Percentiles rank a stretch among this genome's conserved stretches.
Conservation (phyloP, 1,140 invertebrate genomes). For the Arion vulgaris region DNA sequence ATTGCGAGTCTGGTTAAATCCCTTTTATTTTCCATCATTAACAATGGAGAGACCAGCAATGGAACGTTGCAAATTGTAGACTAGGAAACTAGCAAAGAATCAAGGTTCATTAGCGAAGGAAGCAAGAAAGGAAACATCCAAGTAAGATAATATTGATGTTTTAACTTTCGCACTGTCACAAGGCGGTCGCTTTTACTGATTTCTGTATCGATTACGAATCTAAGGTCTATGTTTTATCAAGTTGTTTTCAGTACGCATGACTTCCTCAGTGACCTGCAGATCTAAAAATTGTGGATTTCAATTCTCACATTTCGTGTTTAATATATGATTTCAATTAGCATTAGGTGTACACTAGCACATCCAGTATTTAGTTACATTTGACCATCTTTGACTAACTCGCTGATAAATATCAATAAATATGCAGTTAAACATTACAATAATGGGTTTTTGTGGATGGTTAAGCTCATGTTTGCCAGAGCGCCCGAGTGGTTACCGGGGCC, state of each 20-base stretch:
- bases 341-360: no score
- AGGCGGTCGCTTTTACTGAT: not conserved
- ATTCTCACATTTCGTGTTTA: no score
- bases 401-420: no score
- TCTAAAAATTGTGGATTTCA: no score
- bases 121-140: not conserved
- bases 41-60: slow-evolving; percentile 18
- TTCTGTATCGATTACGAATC: not conserved
- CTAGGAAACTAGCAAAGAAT: slow-evolving; percentile 11
- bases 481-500: no score
- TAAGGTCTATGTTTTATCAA: not conserved
- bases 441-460: no score
- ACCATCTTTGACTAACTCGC: no score
- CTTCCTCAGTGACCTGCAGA: not conserved
- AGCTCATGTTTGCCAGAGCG: no score
- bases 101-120: slow-evolving; percentile 16
- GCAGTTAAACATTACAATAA: no score
- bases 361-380: no score
- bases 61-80: slow-evolving; percentile 11
- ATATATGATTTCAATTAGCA: no score
- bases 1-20: slow-evolving; percentile 8
- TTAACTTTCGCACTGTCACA: not conserved
- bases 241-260: not conserved
- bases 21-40: slow-evolving; percentile 19
- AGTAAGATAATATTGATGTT: slow-evolving; percentile 12